These are phyloP conservation scores for Tinea pellionella DNA, from an alignment of 2,888 invertebrate genomes.

Conservation along the genomic window DNA sequence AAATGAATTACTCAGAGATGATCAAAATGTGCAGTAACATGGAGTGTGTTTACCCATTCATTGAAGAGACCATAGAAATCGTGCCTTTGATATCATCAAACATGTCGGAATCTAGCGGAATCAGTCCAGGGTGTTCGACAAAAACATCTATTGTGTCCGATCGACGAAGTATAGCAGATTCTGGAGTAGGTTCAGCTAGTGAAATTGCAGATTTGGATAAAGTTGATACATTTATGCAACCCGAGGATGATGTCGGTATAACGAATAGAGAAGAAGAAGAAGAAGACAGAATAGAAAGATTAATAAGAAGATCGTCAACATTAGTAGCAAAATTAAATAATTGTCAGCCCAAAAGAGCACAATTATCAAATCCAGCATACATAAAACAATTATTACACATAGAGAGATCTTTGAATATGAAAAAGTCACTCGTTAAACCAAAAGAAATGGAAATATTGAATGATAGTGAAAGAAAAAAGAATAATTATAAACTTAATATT, in stretches of 20 bases:
- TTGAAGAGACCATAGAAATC: constrained; percentile 23
- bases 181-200: neutral
- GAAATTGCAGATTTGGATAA: neutral
- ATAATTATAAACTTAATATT: constrained; percentile 33
- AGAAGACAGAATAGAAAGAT: neutral
- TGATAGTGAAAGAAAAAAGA: constrained; percentile 22
- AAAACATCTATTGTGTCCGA: neutral
- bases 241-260: neutral
- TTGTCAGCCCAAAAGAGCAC: neutral
- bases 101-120: neutral
- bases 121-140: neutral
- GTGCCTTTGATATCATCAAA: neutral
- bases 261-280: neutral
- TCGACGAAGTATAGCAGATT: neutral
- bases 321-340: neutral
- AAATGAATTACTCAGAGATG: constrained; percentile 39
- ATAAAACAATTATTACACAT: neutral
- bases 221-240: neutral
- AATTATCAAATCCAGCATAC: neutral
- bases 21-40: constrained; percentile 44
- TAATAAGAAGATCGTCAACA: neutral
- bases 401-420: constrained; percentile 12
- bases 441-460: constrained; percentile 30
- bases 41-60: constrained; percentile 45
- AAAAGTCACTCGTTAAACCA: constrained; percentile 29